Conservation (phyloP, 2,113 vertebrate species). For the Clarias batrachus region DNA sequence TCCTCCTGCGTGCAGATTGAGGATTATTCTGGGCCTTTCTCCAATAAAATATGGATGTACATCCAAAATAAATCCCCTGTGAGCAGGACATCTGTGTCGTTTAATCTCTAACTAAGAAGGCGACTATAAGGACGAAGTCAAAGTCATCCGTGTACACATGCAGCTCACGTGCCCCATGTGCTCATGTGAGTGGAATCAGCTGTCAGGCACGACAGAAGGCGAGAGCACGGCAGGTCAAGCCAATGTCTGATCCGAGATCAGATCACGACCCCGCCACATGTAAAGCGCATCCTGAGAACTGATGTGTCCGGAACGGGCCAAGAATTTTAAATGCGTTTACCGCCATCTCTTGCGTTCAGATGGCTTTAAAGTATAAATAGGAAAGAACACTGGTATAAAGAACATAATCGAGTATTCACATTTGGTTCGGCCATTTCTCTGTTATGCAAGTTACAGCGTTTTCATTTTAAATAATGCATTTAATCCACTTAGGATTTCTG, state of each 20-base stretch:
- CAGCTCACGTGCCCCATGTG: constrained; percentile 12
- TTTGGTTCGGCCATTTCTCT: not conserved
- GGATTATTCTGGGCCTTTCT: not conserved
- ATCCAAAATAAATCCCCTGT: not conserved
- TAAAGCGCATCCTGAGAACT: not conserved
- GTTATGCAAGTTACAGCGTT: not conserved
- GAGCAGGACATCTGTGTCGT: not conserved
- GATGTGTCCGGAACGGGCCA: not conserved
- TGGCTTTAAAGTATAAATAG: not conserved
- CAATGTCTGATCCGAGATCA: constrained; percentile 25
- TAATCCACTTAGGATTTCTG: not conserved
- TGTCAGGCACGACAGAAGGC: constrained; percentile 18
- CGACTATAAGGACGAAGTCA: constrained; percentile 22
- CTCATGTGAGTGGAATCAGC: constrained; percentile 14
- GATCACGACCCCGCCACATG: not conserved
- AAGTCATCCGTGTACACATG: constrained; percentile 24
- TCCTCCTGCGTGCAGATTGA: not conserved
- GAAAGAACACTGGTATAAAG: not conserved
- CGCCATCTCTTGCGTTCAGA: not conserved
- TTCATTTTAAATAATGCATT: not conserved
- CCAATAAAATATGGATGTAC: not conserved
- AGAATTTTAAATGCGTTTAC: not conserved
- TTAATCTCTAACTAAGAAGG: constrained; percentile 21
- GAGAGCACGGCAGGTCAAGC: not conserved
- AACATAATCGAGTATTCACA: not conserved